phyloP scores from a whole-genome alignment of 2,888 invertebrate genomes.

The Polietes domitor region DNA sequence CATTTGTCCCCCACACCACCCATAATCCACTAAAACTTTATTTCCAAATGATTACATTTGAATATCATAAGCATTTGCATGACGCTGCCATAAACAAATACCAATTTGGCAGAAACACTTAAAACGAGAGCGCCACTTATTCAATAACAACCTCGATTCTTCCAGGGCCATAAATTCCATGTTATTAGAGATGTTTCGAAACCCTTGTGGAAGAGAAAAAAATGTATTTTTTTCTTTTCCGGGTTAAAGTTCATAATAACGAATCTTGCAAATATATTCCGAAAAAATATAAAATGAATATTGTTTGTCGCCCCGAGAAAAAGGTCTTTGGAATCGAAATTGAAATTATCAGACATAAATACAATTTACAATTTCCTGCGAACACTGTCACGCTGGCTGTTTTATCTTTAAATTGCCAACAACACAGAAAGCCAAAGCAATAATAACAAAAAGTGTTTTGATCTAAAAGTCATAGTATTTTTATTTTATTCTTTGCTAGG shows the following conservation, averaged over 20 bases:
- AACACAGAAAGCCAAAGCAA: not conserved
- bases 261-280: not conserved
- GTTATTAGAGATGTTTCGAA: not conserved
- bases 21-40: not conserved
- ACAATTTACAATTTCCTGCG: conserved; percentile 1
- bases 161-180: not conserved
- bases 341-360: conserved; percentile 11
- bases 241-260: conserved; percentile 11
- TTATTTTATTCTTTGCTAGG: not conserved
- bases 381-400: not conserved
- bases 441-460: not conserved
- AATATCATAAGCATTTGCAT: conserved; percentile 10
- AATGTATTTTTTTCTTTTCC: conserved; percentile 1
- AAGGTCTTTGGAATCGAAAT: not conserved
- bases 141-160: not conserved
- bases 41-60: conserved; percentile 32
- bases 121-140: not conserved
- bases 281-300: not conserved
- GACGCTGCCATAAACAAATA: conserved; percentile 21
- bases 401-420: conserved; percentile 9
- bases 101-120: conserved; percentile 30
- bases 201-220: not conserved
- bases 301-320: not conserved
- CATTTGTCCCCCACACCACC: not conserved
- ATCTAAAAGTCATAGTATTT: not conserved